Evolutionary conservation across 2,888 invertebrate species (phyloP).

Genomic region (Pristionchus mayeri): DNA sequence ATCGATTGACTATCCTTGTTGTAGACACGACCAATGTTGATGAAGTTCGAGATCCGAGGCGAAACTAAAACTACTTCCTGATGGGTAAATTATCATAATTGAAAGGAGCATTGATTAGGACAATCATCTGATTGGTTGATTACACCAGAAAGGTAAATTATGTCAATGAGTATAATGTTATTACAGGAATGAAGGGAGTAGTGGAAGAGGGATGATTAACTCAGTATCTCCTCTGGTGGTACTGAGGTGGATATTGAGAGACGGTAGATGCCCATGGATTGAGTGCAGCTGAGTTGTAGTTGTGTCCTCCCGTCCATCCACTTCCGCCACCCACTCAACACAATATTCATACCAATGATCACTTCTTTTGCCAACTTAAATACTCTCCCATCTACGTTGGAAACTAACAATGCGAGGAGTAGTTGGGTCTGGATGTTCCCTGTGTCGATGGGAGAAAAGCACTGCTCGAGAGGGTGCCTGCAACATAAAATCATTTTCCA

Average conservation of each 20-base stretch:
- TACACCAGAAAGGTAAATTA: neutral
- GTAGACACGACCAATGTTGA: neutral
- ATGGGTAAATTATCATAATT: neutral
- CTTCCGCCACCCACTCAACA: neutral
- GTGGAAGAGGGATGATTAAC: neutral
- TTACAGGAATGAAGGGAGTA: neutral
- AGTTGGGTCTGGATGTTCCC: neutral
- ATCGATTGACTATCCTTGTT: neutral
- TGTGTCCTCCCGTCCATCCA: conserved; percentile 13
- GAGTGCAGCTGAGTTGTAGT: conserved; percentile 17
- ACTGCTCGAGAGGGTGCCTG: conserved; percentile 4
- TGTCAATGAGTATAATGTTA: neutral
- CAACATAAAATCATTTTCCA: too few relatives aligned
- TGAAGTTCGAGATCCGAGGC: neutral
- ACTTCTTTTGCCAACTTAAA: too few relatives aligned
- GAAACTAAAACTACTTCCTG: conserved; percentile 14
- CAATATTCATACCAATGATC: neutral
- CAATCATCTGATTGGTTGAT: neutral
- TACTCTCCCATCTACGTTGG: too few relatives aligned
- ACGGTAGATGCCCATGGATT: neutral
- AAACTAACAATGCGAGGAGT: neutral
- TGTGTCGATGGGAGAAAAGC: conserved; percentile 8
- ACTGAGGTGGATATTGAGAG: conserved; percentile 5
- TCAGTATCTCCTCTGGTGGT: conserved; percentile 27
- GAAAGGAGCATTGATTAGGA: neutral